A percentile compares a stretch with the other conserved stretches of the same genome.
Evolutionary conservation across 2,797 vertebrate genomes (phyloP).

Genomic region (Enteromius anoplus): DNA sequence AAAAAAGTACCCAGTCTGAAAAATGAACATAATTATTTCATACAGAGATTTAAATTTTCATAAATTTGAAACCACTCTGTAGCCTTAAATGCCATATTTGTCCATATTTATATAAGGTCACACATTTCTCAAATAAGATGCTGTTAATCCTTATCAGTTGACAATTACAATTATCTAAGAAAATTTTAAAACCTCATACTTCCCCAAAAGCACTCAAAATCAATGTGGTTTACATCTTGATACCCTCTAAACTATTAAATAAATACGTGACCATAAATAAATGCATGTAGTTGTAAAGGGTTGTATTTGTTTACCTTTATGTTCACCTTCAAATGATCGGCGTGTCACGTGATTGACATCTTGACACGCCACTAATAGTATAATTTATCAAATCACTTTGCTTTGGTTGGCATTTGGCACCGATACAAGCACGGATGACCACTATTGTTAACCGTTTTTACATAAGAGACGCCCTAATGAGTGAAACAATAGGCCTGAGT

Average conservation of each 20-base stretch:
- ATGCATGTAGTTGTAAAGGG: not conserved
- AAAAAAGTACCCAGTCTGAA: not conserved
- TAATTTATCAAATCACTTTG: slow-evolving; percentile 18
- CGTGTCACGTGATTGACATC: not conserved
- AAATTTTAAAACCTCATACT: not conserved
- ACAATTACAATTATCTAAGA: not conserved
- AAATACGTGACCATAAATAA: not conserved
- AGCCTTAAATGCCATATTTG: not conserved
- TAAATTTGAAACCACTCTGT: not conserved
- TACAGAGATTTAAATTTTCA: not conserved
- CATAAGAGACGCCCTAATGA: slow-evolving; percentile 71
- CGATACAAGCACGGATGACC: slow-evolving; percentile 38
- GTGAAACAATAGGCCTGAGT: slow-evolving; percentile 81
- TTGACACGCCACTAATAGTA: not conserved
- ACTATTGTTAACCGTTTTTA: slow-evolving; percentile 59
- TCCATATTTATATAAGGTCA: not conserved
- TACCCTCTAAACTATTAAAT: not conserved
- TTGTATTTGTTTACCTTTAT: not conserved
- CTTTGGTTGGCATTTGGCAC: slow-evolving; percentile 38
- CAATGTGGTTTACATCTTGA: not conserved
- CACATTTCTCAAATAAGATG: not conserved
- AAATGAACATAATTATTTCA: not conserved
- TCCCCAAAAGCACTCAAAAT: not conserved
- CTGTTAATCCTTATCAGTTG: not conserved
- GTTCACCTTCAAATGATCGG: not conserved